Conservation (phyloP, 1,140 invertebrate genomes). For the Phymorhynchus buccinoides region DNA sequence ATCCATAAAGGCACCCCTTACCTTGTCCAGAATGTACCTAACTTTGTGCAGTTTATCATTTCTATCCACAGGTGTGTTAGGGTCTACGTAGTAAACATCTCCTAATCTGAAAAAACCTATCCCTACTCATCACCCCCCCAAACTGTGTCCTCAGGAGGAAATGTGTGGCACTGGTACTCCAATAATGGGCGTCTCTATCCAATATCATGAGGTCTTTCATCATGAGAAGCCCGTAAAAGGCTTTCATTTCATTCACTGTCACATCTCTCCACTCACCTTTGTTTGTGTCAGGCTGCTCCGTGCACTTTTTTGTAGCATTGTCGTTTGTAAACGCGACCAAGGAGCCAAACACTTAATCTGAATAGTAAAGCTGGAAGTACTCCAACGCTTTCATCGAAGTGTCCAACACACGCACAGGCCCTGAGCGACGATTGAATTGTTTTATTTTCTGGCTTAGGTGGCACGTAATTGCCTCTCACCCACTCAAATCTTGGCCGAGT, state of each 20-base stretch:
- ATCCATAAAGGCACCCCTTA: background rate
- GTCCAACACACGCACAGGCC: too few relatives aligned
- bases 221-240: slow-evolving; percentile 37
- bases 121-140: slow-evolving; percentile 32
- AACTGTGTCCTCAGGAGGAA: slow-evolving; percentile 9
- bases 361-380: too few relatives aligned
- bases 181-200: slow-evolving; percentile 43
- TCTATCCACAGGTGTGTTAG: background rate
- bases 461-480: too few relatives aligned
- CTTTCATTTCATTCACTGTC: slow-evolving; percentile 38
- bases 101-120: background rate
- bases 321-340: too few relatives aligned
- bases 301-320: too few relatives aligned
- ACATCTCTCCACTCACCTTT: slow-evolving; percentile 39
- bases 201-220: slow-evolving; percentile 38
- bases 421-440: too few relatives aligned
- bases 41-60: slow-evolving; percentile 14
- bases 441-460: too few relatives aligned
- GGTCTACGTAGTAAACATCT: background rate
- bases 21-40: background rate
- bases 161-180: background rate
- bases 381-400: too few relatives aligned
- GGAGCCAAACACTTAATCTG: too few relatives aligned
- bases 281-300: too few relatives aligned
- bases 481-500: too few relatives aligned